phyloP scores from a whole-genome alignment of 2,113 vertebrate genomes.

The Carassius gibelio region DNA sequence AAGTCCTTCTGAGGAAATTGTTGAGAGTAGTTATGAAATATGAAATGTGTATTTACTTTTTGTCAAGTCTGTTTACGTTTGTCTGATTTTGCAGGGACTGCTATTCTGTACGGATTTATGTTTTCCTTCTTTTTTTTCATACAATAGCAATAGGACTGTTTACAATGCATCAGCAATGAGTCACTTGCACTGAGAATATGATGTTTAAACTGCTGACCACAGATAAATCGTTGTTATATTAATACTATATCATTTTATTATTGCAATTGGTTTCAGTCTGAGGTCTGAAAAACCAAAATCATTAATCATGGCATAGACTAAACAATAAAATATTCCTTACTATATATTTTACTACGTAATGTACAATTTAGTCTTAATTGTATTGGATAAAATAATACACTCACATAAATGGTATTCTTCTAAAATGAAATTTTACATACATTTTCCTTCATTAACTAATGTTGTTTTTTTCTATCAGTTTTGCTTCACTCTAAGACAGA shows the following conservation, averaged over 20 bases:
- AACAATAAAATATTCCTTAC: neutral
- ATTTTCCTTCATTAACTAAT: too few relatives aligned
- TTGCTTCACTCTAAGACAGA: too few relatives aligned
- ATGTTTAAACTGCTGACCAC: neutral
- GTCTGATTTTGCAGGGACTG: neutral
- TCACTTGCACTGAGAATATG: neutral
- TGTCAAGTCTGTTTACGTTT: neutral
- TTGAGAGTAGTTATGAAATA: neutral
- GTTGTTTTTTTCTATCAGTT: neutral
- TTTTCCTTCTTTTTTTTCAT: constrained; percentile 70
- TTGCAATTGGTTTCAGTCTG: neutral
- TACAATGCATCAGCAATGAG: neutral
- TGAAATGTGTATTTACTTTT: neutral
- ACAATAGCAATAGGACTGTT: neutral
- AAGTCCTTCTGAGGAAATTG: neutral
- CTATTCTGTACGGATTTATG: constrained; percentile 2
- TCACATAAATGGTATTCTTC: neutral
- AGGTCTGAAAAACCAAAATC: neutral
- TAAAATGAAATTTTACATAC: neutral
- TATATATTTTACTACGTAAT: neutral
- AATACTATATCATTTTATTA: neutral
- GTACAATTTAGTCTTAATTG: neutral
- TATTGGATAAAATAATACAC: neutral
- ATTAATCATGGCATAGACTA: neutral
- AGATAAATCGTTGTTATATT: neutral